phyloP scores from a whole-genome alignment of 2,888 invertebrate species.

The Caenorhabditis angaria region DNA sequence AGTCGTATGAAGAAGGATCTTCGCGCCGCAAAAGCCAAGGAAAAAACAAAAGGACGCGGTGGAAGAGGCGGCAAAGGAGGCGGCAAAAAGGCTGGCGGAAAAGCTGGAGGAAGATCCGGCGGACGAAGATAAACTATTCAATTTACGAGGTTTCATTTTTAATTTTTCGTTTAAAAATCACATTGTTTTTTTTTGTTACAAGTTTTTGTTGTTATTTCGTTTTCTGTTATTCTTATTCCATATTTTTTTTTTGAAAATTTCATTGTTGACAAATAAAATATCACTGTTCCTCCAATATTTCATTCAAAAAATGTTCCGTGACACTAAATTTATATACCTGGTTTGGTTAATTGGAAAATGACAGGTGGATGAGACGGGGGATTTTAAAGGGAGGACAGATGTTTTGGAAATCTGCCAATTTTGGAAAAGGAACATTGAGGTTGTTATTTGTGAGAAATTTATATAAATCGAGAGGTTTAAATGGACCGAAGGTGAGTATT shows the following conservation, averaged over 20 bases:
- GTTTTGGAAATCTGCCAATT: background rate
- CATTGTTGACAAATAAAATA: too few species aligned
- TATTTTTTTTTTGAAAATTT: too few species aligned
- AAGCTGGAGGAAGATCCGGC: background rate
- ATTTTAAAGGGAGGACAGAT: background rate
- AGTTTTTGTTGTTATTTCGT: conserved; percentile 4
- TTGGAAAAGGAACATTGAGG: background rate
- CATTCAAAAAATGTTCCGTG: too few species aligned
- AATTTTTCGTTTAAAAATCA: background rate
- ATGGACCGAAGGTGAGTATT: background rate
- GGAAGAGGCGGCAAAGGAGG: conserved; percentile 22
- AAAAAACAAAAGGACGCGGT: conserved; percentile 58
- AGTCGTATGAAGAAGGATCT: conserved; percentile 59
- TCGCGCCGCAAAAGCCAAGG: conserved; percentile 46
- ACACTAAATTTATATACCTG: too few species aligned
- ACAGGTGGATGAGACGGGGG: too few species aligned
- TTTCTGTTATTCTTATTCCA: too few species aligned
- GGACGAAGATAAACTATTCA: background rate
- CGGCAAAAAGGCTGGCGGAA: background rate
- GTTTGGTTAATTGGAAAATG: background rate
- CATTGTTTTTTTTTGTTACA: background rate
- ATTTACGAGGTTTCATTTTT: conserved; percentile 1
- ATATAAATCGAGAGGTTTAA: background rate
- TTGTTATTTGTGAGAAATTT: background rate
- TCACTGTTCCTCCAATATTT: too few species aligned